phyloP scores from a whole-genome alignment of 2,797 vertebrate genomes.

The Anguilla marmorata region DNA sequence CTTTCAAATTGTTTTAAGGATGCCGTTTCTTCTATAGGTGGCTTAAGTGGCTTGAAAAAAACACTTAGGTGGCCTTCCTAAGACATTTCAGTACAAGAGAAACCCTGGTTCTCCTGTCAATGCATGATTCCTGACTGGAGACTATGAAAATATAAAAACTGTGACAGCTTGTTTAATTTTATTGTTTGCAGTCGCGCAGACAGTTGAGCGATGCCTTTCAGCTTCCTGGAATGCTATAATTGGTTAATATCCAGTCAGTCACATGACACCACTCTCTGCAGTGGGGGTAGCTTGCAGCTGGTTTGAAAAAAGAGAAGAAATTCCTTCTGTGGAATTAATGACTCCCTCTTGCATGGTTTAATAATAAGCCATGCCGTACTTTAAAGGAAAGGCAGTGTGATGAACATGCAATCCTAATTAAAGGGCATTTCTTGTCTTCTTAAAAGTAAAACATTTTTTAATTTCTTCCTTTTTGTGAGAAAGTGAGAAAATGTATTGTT shows the following conservation, averaged over 20 bases:
- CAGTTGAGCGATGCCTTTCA: not conserved
- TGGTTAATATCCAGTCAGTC: not conserved
- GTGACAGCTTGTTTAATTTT: not conserved
- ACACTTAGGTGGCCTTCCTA: too few relatives aligned
- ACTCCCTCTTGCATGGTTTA: not conserved
- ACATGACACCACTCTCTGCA: not conserved
- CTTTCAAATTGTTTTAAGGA: too few relatives aligned
- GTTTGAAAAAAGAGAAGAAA: not conserved
- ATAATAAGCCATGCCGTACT: not conserved
- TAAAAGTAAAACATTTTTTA: too few relatives aligned
- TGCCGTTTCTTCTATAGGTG: too few relatives aligned
- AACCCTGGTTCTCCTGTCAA: too few relatives aligned
- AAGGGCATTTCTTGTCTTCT: too few relatives aligned
- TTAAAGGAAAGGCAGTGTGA: not conserved
- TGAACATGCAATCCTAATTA: not conserved
- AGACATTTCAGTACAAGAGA: too few relatives aligned
- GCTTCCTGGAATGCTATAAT: not conserved
- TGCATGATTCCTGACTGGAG: too few relatives aligned
- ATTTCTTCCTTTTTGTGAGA: too few relatives aligned
- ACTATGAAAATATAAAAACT: too few relatives aligned
- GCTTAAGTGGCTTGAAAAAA: too few relatives aligned
- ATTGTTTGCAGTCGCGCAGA: not conserved
- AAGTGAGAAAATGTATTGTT: too few relatives aligned
- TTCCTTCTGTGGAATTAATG: not conserved
- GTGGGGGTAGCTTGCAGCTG: not conserved